These are phyloP conservation scores for Eilema sororculum DNA, from an alignment of 2,888 invertebrate genomes.

Conservation along the genomic window DNA sequence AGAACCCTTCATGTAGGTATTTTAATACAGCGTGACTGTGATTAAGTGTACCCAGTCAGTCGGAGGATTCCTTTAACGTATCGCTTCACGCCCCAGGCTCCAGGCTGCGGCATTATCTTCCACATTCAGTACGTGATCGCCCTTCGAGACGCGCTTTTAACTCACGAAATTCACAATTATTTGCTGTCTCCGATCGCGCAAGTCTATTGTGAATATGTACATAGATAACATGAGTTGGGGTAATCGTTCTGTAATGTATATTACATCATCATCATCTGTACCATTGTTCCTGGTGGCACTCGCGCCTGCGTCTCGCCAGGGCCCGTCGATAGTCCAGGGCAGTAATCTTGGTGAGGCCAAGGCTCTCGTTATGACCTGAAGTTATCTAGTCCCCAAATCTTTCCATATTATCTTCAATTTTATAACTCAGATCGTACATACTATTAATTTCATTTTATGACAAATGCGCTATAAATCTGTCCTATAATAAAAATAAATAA, in stretches of 20 bases:
- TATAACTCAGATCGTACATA: neutral
- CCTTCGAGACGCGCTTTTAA: neutral
- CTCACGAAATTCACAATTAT: neutral
- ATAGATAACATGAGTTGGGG: neutral
- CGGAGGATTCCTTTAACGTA: neutral
- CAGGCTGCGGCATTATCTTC: neutral
- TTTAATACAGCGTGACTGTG: neutral
- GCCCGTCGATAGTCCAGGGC: too few relatives aligned
- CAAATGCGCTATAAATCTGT: neutral
- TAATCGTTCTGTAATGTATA: neutral
- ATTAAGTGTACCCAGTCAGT: neutral
- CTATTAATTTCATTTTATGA: neutral
- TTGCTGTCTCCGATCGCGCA: neutral
- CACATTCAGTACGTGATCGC: neutral
- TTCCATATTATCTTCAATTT: neutral
- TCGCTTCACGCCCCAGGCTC: neutral
- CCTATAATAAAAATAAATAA: conserved; percentile 3
- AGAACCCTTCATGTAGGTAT: conserved; percentile 2
- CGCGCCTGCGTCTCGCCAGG: too few relatives aligned
- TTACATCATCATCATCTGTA: neutral
- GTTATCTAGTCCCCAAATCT: neutral
- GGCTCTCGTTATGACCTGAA: neutral
- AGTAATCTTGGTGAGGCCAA: neutral
- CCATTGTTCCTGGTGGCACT: too few relatives aligned
- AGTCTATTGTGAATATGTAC: neutral